These are phyloP conservation scores for Zoanthus solanderi DNA, from an alignment of 92 coral and sea anemone species.

Conservation along the genomic window DNA sequence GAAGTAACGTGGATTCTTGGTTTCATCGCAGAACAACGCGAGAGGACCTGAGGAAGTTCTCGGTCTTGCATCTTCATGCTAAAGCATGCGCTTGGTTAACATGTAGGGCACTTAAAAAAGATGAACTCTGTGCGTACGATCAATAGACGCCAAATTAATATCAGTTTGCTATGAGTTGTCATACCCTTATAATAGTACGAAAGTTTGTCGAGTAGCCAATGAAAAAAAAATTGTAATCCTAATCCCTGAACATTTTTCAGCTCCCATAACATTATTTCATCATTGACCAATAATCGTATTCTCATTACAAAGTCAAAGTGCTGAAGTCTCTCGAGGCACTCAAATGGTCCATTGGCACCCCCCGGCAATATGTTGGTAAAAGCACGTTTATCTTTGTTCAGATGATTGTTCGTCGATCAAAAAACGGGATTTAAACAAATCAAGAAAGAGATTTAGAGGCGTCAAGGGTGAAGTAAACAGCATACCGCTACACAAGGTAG, in stretches of 20 bases:
- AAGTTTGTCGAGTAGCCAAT: background rate
- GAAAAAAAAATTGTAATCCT: background rate
- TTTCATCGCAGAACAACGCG: too few relatives aligned
- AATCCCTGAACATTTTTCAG: background rate
- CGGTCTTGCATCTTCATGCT: too few relatives aligned
- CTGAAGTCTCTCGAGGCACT: background rate
- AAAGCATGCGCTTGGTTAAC: too few relatives aligned
- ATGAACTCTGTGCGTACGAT: background rate
- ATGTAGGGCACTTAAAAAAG: background rate
- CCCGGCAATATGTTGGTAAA: background rate
- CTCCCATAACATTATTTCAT: background rate
- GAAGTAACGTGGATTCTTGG: background rate
- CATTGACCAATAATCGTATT: conserved; percentile 19
- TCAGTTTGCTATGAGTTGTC: background rate
- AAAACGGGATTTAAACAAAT: background rate
- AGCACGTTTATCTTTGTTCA: background rate
- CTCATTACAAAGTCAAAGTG: background rate
- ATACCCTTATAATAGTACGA: background rate
- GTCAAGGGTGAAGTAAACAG: background rate
- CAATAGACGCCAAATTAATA: background rate
- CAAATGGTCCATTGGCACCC: background rate
- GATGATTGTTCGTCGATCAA: background rate
- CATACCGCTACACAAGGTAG: conserved; percentile 11
- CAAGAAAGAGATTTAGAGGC: conserved; percentile 8
- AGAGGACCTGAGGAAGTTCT: too few relatives aligned